Percentiles rank a stretch among this genome's conserved stretches.
phyloP scores from a whole-genome alignment of 2,113 vertebrate species.

The Prunella fulvescens region DNA sequence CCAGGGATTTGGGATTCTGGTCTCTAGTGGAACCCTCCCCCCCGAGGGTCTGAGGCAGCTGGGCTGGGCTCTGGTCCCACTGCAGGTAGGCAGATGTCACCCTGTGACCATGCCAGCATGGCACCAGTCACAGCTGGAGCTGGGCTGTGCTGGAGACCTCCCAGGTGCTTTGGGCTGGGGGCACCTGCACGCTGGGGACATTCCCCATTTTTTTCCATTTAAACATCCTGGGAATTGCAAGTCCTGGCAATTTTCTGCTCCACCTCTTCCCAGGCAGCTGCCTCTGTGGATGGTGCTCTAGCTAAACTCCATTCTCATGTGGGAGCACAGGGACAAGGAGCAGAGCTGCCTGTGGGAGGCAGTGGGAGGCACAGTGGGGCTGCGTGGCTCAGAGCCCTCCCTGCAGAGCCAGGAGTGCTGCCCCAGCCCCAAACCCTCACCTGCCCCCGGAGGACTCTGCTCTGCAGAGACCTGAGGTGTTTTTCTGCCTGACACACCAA shows the following conservation, averaged over 20 bases:
- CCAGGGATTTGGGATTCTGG: background rate
- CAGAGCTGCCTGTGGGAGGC: accelerated
- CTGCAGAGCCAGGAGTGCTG: too few species aligned
- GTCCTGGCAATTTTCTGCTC: background rate
- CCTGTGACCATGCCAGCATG: accelerated
- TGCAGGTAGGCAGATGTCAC: accelerated
- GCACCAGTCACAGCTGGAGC: background rate
- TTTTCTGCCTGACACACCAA: background rate
- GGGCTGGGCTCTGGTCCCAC: accelerated
- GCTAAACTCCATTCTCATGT: accelerated
- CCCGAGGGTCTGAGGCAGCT: accelerated
- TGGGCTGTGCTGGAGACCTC: background rate
- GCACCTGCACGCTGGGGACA: background rate
- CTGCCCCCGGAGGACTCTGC: background rate
- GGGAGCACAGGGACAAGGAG: accelerated
- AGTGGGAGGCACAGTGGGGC: accelerated
- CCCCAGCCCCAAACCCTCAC: background rate
- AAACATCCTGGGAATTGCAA: background rate
- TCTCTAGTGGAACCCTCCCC: too few species aligned
- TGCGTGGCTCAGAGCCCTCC: background rate
- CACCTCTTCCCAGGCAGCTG: background rate
- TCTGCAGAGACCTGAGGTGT: background rate
- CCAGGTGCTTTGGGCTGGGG: accelerated
- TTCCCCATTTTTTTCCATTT: accelerated
- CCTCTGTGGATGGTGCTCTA: background rate